Conservation (phyloP, 2,113 vertebrate genomes). For the Brachypteracias leptosomus region DNA sequence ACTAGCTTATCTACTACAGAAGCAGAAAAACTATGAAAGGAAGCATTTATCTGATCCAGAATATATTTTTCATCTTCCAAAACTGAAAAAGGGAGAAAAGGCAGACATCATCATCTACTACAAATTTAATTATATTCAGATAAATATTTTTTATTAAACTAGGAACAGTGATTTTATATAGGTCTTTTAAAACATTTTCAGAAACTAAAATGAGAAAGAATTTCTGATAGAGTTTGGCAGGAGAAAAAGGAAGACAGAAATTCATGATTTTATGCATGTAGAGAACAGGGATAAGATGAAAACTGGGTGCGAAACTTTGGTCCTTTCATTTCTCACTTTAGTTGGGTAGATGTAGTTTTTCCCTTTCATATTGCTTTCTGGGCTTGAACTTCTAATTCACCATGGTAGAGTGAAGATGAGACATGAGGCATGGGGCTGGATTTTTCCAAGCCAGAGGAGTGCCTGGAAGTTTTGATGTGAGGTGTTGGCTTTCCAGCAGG, state of each 20-base stretch:
- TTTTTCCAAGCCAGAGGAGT: neutral
- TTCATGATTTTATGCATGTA: too few species aligned
- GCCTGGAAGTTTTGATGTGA: neutral
- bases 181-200: slow-evolving; percentile 3
- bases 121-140: slow-evolving; percentile 15
- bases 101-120: neutral
- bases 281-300: too few species aligned
- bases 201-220: slow-evolving; percentile 42
- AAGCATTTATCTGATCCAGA: neutral
- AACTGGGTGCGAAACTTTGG: too few species aligned
- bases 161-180: slow-evolving; percentile 37
- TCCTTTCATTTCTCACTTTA: too few species aligned
- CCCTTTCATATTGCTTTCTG: too few species aligned
- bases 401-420: neutral
- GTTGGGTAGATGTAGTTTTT: too few species aligned
- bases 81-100: neutral
- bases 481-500: neutral
- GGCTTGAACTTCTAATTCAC: neutral
- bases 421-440: neutral
- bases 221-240: neutral
- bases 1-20: neutral
- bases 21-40: neutral
- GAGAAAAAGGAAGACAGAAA: too few species aligned
- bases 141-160: slow-evolving; percentile 32
- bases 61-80: neutral